phyloP scores from a whole-genome alignment of 2,113 vertebrate genomes.

The Cathartes aura region DNA sequence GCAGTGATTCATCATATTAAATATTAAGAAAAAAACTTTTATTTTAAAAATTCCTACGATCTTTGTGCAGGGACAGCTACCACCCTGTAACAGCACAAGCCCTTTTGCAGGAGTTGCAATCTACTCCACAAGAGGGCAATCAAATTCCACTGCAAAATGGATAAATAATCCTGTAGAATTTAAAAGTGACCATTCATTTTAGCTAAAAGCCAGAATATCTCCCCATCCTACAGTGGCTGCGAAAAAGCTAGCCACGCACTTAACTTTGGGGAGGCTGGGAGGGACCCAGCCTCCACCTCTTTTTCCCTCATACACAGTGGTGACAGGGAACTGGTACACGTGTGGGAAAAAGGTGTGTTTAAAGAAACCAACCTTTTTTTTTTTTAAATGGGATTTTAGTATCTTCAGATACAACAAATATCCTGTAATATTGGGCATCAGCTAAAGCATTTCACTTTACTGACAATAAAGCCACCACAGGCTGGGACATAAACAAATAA shows the following conservation, averaged over 20 bases:
- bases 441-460: neutral
- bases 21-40: neutral
- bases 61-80: neutral
- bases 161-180: neutral
- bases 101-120: neutral
- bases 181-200: neutral
- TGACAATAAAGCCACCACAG: neutral
- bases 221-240: neutral
- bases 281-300: neutral
- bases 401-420: neutral
- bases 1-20: neutral
- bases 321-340: neutral
- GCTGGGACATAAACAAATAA: neutral
- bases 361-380: neutral
- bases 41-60: neutral
- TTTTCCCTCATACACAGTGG: neutral
- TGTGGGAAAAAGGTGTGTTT: neutral
- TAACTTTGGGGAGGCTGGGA: neutral
- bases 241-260: neutral
- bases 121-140: slow-evolving; percentile 81
- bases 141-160: slow-evolving; percentile 16
- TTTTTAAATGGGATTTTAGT: neutral
- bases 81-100: neutral
- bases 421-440: neutral
- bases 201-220: neutral